phyloP scores from a whole-genome alignment of 2,113 vertebrate species.

The Dicerorhinus sumatrensis region DNA sequence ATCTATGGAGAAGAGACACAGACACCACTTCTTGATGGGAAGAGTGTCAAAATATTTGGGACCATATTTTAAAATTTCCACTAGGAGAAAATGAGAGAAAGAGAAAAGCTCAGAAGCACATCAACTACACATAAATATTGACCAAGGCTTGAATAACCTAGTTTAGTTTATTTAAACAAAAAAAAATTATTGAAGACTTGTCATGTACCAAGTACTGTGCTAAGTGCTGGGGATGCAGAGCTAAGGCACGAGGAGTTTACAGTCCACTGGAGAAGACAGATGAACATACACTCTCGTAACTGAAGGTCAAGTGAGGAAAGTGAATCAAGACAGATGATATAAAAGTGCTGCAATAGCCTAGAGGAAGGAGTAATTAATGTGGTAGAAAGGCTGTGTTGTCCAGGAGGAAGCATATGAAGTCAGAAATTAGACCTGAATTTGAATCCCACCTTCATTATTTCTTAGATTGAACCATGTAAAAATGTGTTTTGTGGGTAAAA shows the following conservation, averaged over 20 bases:
- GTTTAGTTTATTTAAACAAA: slow-evolving; percentile 37
- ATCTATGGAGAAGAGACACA: background rate
- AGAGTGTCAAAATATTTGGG: background rate
- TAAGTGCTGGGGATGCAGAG: slow-evolving; percentile 75
- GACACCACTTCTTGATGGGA: background rate
- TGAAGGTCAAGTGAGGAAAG: background rate
- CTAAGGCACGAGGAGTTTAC: slow-evolving; percentile 19
- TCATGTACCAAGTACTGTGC: background rate
- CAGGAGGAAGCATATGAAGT: background rate
- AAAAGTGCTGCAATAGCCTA: background rate
- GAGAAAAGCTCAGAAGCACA: background rate
- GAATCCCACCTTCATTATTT: background rate
- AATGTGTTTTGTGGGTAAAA: background rate
- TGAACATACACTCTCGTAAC: background rate
- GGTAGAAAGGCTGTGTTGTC: background rate
- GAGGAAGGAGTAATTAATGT: background rate
- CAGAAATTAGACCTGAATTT: background rate
- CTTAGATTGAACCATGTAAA: background rate
- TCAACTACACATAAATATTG: background rate
- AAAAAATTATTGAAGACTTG: background rate
- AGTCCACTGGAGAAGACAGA: background rate
- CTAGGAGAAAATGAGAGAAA: background rate
- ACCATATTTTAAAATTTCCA: background rate
- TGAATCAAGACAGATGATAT: background rate
- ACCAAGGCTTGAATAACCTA: background rate